Base-by-base conservation (phyloP, 2,888 invertebrate species). In the Chorisops tibialis region DNA sequence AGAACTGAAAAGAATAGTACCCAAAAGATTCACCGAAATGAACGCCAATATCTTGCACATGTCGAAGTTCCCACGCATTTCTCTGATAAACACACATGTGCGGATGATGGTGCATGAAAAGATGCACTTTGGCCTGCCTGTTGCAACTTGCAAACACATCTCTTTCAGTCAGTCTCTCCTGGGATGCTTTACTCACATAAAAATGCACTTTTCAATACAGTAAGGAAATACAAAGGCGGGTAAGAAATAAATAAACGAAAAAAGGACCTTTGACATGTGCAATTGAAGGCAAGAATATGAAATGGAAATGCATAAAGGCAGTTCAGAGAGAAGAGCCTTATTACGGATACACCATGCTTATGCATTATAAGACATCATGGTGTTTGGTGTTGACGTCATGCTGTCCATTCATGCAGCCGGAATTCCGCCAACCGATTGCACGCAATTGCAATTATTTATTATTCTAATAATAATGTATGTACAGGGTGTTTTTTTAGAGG, bases 11-110 rank as follows among this genome's bases (percentile, higher is more conserved):
- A 54, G 22, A 41, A 54, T 24, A 39, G 21, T 22, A 41, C 39
- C 39, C n/a, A n/a, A n/a, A n/a, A n/a, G 21, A 11, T 35, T 52
- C 18, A 54, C 54, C 39, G 41, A 54, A 16, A 9, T 43, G 22
- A 21, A 4, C 19, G 41, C 58, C 58, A 62, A 41, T 54, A 58
- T 62, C 48, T 62, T 62, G 62, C 62, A 62, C 59, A 62, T 62
- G 62, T 58, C 59, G 56, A 62, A 62, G 59, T 62, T 62, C 62
- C 62, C 62, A 62, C 62, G 62, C 58, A 59, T 58, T 58, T 59
- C 48, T 50, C 62, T 58, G 58, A 50, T 39, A 45, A 37, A 18
- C 39, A 48, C 48, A 38, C 22, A 22, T 39, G 47, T 21, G 54
- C 11, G 54, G 39, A 41, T 54, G 35, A n/a, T n/a, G 19, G 19